Evolutionary conservation across 2,888 invertebrate genomes (phyloP).

Genomic region (Oegoconia quadripuncta): DNA sequence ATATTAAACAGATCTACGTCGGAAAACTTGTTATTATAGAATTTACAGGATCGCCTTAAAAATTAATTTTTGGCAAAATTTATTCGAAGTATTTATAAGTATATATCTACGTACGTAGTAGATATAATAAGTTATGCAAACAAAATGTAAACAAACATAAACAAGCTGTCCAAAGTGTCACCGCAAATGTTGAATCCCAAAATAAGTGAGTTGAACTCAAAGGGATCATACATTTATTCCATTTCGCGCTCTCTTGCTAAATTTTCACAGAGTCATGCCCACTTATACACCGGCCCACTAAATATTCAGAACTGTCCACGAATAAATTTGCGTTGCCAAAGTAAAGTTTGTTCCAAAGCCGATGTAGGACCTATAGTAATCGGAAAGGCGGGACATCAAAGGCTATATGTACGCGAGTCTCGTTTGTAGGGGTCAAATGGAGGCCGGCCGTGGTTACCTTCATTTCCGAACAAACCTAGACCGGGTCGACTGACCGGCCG

Average conservation of each 20-base stretch:
- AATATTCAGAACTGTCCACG: conserved; percentile 33
- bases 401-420: conserved; percentile 29
- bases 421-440: conserved; percentile 27
- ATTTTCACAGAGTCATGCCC: conserved; percentile 3
- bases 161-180: not conserved
- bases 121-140: too few species aligned
- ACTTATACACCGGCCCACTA: conserved; percentile 1
- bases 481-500: conserved; percentile 11
- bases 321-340: conserved; percentile 25
- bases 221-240: conserved; percentile 11
- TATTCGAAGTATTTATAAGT: too few species aligned
- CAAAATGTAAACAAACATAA: not conserved
- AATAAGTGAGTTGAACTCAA: not conserved
- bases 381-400: conserved; percentile 38
- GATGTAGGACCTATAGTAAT: conserved; percentile 26
- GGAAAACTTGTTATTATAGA: too few species aligned
- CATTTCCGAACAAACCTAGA: conserved; percentile 27
- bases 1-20: too few species aligned
- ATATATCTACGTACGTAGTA: too few species aligned
- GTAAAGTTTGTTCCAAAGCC: conserved; percentile 25
- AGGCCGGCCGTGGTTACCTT: conserved; percentile 30
- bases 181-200: not conserved
- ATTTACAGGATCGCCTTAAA: too few species aligned
- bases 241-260: conserved; percentile 3
- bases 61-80: too few species aligned